Evolutionary conservation across 2,888 invertebrate genomes (phyloP).

Genomic region (Volucella bombylans): DNA sequence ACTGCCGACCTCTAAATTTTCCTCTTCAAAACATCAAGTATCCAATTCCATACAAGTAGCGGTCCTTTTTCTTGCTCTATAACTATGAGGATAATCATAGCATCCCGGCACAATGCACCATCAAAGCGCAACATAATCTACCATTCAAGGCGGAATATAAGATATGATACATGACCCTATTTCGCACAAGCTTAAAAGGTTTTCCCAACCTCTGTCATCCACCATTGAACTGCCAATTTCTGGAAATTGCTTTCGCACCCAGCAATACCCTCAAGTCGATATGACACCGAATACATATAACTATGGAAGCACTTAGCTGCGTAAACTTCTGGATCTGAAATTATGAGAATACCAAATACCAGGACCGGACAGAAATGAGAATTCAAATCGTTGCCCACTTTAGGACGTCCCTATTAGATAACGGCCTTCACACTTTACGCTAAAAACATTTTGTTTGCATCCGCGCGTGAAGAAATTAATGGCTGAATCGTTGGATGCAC

Average conservation of each 20-base stretch:
- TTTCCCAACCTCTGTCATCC: not conserved
- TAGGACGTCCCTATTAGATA: conserved; percentile 43
- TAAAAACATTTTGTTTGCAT: conserved; percentile 58
- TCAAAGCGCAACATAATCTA: not conserved
- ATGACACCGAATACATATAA: not conserved
- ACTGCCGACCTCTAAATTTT: too few species aligned
- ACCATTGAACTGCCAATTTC: conserved; percentile 12
- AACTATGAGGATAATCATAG: too few species aligned
- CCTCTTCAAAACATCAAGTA: too few species aligned
- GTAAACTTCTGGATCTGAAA: conserved; percentile 6
- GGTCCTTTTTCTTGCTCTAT: too few species aligned
- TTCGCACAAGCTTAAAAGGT: not conserved
- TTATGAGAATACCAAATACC: conserved; percentile 22
- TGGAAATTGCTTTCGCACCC: conserved; percentile 26
- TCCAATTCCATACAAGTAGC: too few species aligned
- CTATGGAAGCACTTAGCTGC: conserved; percentile 21
- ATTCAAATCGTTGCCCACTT: conserved; percentile 25
- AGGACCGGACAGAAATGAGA: conserved; percentile 16
- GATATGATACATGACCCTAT: conserved; percentile 19
- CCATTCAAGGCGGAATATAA: conserved; percentile 4
- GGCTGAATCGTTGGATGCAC: conserved; percentile 20
- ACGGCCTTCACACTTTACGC: conserved; percentile 50
- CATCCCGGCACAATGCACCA: too few species aligned
- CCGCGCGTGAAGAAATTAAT: conserved; percentile 47
- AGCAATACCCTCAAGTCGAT: not conserved